Evolutionary conservation across 2,113 vertebrate species (phyloP).

Genomic region (Rana temporaria): DNA sequence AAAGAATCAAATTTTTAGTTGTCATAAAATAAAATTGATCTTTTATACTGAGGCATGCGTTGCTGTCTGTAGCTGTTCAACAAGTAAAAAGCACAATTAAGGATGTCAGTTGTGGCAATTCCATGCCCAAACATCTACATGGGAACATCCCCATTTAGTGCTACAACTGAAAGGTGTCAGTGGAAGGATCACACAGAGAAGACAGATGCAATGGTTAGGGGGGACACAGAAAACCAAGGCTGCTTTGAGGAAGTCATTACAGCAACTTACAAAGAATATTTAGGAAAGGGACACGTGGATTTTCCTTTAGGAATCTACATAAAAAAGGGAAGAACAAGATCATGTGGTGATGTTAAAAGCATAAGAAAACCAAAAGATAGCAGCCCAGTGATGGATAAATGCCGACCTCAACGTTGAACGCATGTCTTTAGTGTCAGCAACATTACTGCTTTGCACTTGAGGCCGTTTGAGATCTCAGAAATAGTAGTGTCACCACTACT

Average conservation of each 20-base stretch:
- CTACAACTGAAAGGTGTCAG: not conserved
- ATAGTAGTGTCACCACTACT: too few relatives aligned
- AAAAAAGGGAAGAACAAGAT: constrained; percentile 80
- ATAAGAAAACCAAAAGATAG: constrained; percentile 61
- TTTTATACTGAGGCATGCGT: too few relatives aligned
- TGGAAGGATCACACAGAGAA: not conserved
- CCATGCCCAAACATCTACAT: constrained; percentile 18
- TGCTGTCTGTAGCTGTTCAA: too few relatives aligned
- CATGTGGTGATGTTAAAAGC: constrained; percentile 70
- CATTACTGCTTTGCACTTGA: too few relatives aligned
- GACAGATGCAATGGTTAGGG: constrained; percentile 39
- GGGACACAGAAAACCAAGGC: constrained; percentile 5
- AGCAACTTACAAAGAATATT: constrained; percentile 93
- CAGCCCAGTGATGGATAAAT: not conserved
- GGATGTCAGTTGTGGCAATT: not conserved
- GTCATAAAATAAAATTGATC: not conserved
- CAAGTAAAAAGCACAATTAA: too few relatives aligned
- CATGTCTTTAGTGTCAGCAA: too few relatives aligned
- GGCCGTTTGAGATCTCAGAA: too few relatives aligned
- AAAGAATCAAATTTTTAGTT: too few relatives aligned
- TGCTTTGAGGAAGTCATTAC: constrained; percentile 62
- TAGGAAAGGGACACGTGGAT: constrained; percentile 87
- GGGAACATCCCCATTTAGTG: not conserved
- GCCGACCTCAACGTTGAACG: too few relatives aligned
- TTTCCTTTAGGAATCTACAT: constrained; percentile 96